Evolutionary conservation across 2,797 vertebrate genomes (phyloP).

Genomic region (Sebastes ruberrimus): DNA sequence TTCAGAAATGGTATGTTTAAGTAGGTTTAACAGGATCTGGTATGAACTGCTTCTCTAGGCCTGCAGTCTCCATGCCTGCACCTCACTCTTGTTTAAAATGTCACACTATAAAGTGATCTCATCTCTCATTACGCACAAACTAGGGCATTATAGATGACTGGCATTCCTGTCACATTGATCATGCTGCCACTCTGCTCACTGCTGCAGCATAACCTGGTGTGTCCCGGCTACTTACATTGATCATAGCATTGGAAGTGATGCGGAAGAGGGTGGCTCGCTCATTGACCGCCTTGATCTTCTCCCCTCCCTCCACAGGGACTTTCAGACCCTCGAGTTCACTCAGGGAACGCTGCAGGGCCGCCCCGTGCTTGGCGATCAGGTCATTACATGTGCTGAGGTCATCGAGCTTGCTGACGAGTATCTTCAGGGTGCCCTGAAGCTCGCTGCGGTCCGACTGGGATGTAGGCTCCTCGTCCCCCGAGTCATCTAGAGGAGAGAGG

Average conservation of each 20-base stretch:
- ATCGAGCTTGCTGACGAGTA: slow-evolving; percentile 92
- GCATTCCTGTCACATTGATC: slow-evolving; percentile 39
- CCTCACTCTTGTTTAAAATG: background rate
- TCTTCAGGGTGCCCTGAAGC: slow-evolving; percentile 90
- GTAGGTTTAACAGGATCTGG: background rate
- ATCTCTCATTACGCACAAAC: slow-evolving; percentile 33
- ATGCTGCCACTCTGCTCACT: background rate
- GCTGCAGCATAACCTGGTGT: background rate
- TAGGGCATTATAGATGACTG: slow-evolving; percentile 16
- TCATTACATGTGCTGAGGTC: slow-evolving; percentile 97
- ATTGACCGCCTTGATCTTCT: slow-evolving; percentile 95
- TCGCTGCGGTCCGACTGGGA: slow-evolving; percentile 93
- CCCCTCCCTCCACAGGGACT: slow-evolving; percentile 88
- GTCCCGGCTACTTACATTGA: slow-evolving; percentile 88
- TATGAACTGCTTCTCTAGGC: background rate
- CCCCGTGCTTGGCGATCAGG: slow-evolving; percentile 96
- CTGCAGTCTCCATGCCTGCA: background rate
- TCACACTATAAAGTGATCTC: slow-evolving; percentile 19
- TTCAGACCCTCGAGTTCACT: slow-evolving; percentile 93
- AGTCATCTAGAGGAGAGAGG: slow-evolving; percentile 89
- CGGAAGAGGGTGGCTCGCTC: slow-evolving; percentile 97
- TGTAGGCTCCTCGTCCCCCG: slow-evolving; percentile 91
- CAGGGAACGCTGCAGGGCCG: slow-evolving; percentile 94
- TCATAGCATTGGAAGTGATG: slow-evolving; percentile 99
- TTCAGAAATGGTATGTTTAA: background rate